Percentiles rank a stretch among this genome's conserved stretches.
phyloP scores from a whole-genome alignment of 1,140 invertebrate genomes.

The Mactra quadrangularis region DNA sequence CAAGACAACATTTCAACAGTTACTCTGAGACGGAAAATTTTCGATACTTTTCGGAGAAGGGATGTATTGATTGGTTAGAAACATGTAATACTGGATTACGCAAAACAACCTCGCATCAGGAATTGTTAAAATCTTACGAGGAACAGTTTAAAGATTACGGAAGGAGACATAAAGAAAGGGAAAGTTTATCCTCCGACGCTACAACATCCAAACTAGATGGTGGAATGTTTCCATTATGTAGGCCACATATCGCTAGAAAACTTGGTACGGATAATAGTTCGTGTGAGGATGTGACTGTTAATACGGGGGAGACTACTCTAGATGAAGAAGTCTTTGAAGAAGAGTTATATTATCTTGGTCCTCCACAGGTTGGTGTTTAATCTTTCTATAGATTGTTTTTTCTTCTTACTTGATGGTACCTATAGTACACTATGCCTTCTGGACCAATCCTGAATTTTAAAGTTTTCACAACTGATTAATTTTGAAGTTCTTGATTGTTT shows the following conservation, averaged over 20 bases:
- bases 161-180: background rate
- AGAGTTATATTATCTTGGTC: conserved; percentile 59
- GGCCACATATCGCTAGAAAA: conserved; percentile 43
- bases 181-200: background rate
- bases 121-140: conserved; percentile 24
- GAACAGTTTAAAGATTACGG: conserved; percentile 17
- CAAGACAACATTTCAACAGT: background rate
- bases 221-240: conserved; percentile 47
- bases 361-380: conserved; percentile 34
- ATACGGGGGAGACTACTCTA: conserved; percentile 44
- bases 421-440: too few relatives aligned
- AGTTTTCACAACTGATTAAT: too few relatives aligned
- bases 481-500: too few relatives aligned
- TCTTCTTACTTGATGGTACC: too few relatives aligned
- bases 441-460: too few relatives aligned
- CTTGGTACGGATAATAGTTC: conserved; percentile 49
- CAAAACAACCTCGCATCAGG: conserved; percentile 15
- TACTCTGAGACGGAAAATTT: conserved; percentile 38
- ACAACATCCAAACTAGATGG: background rate
- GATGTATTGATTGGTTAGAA: conserved; percentile 59
- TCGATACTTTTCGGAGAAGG: conserved; percentile 48
- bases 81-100: background rate
- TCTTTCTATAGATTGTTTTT: too few relatives aligned
- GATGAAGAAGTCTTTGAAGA: conserved; percentile 59
- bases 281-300: conserved; percentile 29